These are phyloP conservation scores for Mesaphorura yosii DNA, from an alignment of 1,140 invertebrate species.

Conservation along the genomic window DNA sequence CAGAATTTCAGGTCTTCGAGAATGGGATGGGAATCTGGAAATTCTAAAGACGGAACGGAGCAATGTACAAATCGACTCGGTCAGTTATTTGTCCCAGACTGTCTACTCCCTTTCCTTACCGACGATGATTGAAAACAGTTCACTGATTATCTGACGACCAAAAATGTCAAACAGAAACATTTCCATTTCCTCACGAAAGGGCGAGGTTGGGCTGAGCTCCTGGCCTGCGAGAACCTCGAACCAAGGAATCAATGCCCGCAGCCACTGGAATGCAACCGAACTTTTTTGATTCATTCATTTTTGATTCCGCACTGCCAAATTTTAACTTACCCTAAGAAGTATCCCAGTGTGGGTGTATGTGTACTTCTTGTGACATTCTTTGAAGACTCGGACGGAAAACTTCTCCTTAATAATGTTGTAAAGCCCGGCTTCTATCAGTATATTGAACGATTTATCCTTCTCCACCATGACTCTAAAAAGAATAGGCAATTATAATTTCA, in stretches of 20 bases:
- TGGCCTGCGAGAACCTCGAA: neutral
- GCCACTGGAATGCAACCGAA: neutral
- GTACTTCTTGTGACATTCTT: neutral
- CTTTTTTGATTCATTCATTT: neutral
- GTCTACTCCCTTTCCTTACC: constrained; percentile 40
- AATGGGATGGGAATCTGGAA: constrained; percentile 86
- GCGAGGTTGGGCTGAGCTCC: neutral
- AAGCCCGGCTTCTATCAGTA: neutral
- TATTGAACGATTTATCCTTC: no score
- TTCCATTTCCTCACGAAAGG: constrained; percentile 61
- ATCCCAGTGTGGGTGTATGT: neutral
- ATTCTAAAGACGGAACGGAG: constrained; percentile 63
- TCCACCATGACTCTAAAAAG: no score
- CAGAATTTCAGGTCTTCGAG: constrained; percentile 79
- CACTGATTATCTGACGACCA: constrained; percentile 72
- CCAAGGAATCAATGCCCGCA: neutral
- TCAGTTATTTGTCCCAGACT: neutral
- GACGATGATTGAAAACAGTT: constrained; percentile 91
- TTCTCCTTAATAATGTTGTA: neutral
- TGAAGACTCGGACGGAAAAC: neutral
- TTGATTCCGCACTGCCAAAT: neutral
- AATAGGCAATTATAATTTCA: no score
- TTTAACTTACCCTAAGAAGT: neutral
- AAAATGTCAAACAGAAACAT: constrained; percentile 82
- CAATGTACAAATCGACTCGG: no score